These are phyloP conservation scores for Pangasius krempfi DNA, from an alignment of 2,797 vertebrate genomes.

Conservation along the genomic window DNA sequence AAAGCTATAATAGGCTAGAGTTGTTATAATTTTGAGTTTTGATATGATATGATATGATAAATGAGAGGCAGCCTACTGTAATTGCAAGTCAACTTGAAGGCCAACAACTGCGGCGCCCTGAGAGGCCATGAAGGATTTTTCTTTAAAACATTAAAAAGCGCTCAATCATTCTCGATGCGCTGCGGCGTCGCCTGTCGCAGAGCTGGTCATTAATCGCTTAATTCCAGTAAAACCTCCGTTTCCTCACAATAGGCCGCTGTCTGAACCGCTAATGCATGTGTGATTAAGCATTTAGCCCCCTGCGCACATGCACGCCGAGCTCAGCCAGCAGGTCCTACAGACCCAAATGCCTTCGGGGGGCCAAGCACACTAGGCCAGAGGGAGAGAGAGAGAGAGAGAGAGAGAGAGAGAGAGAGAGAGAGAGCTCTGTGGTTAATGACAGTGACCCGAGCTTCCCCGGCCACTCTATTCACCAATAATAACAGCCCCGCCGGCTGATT, in stretches of 20 bases:
- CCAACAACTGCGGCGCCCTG: conserved; percentile 58
- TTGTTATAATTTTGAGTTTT: conserved; percentile 64
- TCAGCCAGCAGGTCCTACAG: conserved; percentile 93
- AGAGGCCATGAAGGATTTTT: conserved; percentile 52
- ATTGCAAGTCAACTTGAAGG: conserved; percentile 69
- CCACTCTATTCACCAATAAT: conserved; percentile 95
- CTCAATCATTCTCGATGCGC: conserved; percentile 85
- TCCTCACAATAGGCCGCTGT: conserved; percentile 93
- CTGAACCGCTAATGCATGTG: conserved; percentile 87
- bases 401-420: conserved; percentile 12
- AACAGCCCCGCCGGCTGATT: conserved; percentile 95
- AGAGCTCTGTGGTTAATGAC: conserved; percentile 88
- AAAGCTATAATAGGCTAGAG: not conserved
- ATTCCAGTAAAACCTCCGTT: conserved; percentile 93
- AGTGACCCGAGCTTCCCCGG: conserved; percentile 98
- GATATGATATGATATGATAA: conserved; percentile 70
- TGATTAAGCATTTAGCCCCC: conserved; percentile 86
- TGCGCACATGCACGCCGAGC: conserved; percentile 77
- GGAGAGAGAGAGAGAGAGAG: conserved; percentile 21
- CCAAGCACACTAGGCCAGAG: conserved; percentile 53
- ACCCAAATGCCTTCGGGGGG: conserved; percentile 80
- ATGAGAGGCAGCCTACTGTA: conserved; percentile 74
- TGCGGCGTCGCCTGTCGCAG: conserved; percentile 86
- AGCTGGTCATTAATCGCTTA: conserved; percentile 95
- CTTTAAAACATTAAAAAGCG: conserved; percentile 78